Base-by-base conservation (phyloP, 2,797 vertebrate genomes). In the Heterohyrax brucei region DNA sequence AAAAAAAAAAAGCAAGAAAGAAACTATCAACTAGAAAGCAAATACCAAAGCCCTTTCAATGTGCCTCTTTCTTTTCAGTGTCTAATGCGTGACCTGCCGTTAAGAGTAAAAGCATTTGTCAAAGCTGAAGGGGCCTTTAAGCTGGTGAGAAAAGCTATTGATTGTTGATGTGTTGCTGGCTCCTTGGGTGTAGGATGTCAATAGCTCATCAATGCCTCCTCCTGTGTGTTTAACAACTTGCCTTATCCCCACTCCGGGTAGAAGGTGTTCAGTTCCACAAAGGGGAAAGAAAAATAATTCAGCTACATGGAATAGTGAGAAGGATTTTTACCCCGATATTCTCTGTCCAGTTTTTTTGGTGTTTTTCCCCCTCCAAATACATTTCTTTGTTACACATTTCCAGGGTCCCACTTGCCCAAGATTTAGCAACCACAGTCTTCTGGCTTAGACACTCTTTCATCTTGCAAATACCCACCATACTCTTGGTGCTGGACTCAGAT, bases 21-120 rank as follows among this genome's bases (percentile, higher is more conserved):
- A 90, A 94, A 80, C 66, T 48, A 62, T 62, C 33, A 64, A 33
- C 86, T 79, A 10, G 19, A 76, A 96, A 87, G 46, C 64, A 82
- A 78, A 94, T 6, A 72, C 7, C 30, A n/a, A 62, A n/a, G 5
- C n/a, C 59, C 30, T 94, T 95, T 80, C 16, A 22, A 30, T 1
- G 0, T 0, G 22, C 39, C 86, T 48, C 85, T 46, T 87, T 48
- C 83, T 75, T 89, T 92, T 78, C 84, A 53, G 88, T 10, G 53
- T 30, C 66, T 46, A 48, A 61, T 0, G 3, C 85, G 81, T 21
- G 10, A 94, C n/a, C 77, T n/a, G 13, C 44, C 73, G 26, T 26
- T 85, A 82, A 53, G 62, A 75, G 59, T 30, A 87, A n/a, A 94
- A 90, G 0, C 18, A 5, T 6, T 19, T 26, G 59, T 24, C 33